Base-by-base conservation (phyloP, 2,888 invertebrate genomes). In the Gnatocerus cornutus region DNA sequence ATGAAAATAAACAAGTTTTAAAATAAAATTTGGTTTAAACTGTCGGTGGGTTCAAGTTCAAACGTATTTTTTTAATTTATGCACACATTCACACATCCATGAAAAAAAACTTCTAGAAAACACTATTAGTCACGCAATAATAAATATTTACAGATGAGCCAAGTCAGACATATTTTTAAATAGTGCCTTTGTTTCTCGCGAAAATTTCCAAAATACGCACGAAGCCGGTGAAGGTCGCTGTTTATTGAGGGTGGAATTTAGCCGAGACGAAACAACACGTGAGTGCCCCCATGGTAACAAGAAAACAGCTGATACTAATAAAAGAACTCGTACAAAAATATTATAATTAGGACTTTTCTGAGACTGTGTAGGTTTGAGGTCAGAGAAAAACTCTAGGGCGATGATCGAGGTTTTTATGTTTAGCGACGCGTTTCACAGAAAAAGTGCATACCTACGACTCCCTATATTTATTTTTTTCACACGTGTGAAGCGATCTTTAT, bases 311-410 rank as follows among this genome's bases (percentile, higher is more conserved):
- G 64, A 53, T 64, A 39, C 61, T 68, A 63, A 63, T 10, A 68
- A 62, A 62, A 63, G 68, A 68, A 67, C 45, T 41, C 48, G 59
- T 62, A 62, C 61, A 61, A 68, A 65, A 53, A 66, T 55, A 55
- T 56, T 67, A 48, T 64, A 65, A 69, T 65, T 70, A 56, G 69
- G 52, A 29, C 41, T 69, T 55, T 61, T 64, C 55, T 27, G 52
- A 58, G 65, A 48, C 53, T 45, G 52, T 55, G 68, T 71, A 71
- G 71, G 71, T 58, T 67, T 67, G 53, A 71, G 71, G 71, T 71
- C 67, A 63, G 30, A 62, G 71, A 70, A 71, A 68, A 71, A 71
- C 71, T 67, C 67, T 68, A 58, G 67, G 71, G 58, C 71, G 67
- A 71, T 71, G 71, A 58, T 67, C 71, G 70, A 62, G 48, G 65